Evolutionary conservation across 2,113 vertebrate genomes (phyloP).

Genomic region (Lagopus leucura): DNA sequence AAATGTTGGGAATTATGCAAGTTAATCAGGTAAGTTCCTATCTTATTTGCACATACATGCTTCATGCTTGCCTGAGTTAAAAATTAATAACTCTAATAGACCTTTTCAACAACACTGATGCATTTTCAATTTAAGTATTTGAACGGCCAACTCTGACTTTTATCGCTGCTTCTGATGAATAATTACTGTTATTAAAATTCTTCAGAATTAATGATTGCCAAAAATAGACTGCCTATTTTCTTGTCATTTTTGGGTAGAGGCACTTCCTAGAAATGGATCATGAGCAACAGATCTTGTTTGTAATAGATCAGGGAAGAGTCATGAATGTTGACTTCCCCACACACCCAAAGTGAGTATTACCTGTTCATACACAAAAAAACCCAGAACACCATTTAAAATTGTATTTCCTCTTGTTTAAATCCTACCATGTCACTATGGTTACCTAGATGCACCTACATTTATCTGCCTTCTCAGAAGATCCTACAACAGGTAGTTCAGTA

Average conservation of each 20-base stretch:
- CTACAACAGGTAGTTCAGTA: background rate
- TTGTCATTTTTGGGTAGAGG: background rate
- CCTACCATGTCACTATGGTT: background rate
- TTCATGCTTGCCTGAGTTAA: background rate
- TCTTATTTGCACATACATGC: background rate
- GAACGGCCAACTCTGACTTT: background rate
- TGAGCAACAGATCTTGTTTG: background rate
- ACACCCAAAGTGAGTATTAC: background rate
- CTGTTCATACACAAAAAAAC: background rate
- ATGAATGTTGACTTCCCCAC: background rate
- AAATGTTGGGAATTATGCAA: background rate
- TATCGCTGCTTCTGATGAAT: background rate
- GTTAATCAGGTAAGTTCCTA: background rate
- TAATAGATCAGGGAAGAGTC: background rate
- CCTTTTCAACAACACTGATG: background rate
- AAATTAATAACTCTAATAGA: background rate
- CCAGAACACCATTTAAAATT: accelerated
- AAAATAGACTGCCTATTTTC: background rate
- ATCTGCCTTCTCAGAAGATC: background rate
- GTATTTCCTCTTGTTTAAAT: accelerated
- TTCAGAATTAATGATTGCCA: background rate
- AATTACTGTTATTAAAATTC: background rate
- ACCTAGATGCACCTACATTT: background rate
- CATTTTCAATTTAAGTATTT: background rate
- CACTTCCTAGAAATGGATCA: background rate